These are phyloP conservation scores for Nowickia ferox DNA, from an alignment of 2,888 invertebrate genomes.

Conservation along the genomic window DNA sequence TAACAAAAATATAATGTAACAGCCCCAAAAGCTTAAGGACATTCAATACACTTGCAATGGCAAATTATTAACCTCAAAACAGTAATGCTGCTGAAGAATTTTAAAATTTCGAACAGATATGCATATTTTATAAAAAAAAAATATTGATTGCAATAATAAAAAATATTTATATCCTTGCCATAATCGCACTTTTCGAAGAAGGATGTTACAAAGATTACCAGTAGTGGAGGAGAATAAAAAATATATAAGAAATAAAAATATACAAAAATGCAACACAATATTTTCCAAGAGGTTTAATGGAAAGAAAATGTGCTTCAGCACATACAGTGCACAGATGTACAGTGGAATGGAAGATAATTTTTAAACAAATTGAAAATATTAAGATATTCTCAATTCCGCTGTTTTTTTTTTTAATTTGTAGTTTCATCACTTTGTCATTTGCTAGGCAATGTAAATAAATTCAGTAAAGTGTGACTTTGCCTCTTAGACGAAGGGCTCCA, in stretches of 20 bases:
- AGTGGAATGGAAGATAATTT: neutral
- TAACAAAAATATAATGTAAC: too few relatives aligned
- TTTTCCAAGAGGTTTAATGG: slow-evolving; percentile 36
- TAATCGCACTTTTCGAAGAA: neutral
- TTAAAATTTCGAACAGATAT: neutral
- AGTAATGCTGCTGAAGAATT: neutral
- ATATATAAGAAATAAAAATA: neutral
- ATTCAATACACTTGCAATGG: too few relatives aligned
- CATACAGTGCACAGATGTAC: slow-evolving; percentile 39
- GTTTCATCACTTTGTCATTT: too few relatives aligned
- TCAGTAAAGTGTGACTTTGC: too few relatives aligned
- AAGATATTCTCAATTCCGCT: too few relatives aligned
- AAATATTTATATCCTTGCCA: neutral
- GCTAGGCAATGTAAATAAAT: too few relatives aligned
- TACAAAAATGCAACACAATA: slow-evolving; percentile 8
- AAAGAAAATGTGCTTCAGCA: slow-evolving; percentile 43
- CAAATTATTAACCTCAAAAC: too few relatives aligned
- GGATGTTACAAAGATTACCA: neutral
- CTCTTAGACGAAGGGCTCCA: too few relatives aligned
- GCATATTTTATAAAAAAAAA: neutral
- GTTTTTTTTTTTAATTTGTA: too few relatives aligned
- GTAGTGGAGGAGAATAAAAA: neutral
- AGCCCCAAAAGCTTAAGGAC: too few relatives aligned
- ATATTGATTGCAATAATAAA: slow-evolving; percentile 3
- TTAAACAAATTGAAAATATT: too few relatives aligned